Base-by-base conservation (phyloP, 2,888 invertebrate genomes). In the Cylindroiulus punctatus region DNA sequence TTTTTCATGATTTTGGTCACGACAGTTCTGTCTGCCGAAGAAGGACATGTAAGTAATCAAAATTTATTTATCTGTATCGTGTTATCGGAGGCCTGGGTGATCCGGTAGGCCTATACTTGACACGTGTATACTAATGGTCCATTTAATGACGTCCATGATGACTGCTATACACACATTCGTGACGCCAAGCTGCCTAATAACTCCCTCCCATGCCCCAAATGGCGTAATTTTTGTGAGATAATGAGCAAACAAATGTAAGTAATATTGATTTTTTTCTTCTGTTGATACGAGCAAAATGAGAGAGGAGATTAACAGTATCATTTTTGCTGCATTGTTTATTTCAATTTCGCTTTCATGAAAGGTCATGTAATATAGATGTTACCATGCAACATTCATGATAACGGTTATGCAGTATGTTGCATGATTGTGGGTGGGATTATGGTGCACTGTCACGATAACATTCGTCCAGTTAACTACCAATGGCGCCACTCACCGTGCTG, bases 11-110 rank as follows among this genome's bases (percentile, higher is more conserved):
- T 65, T 65, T 65, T 65, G 65, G 65, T 65, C 65, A 65, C 65
- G 42, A 82, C 82, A 82, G 82, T 42, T 42, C 82, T 82, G n/a
- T 82, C 82, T 36, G 82, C 82, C 82, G 82, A 82, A 82, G 82
- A 82, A 40, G 40, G 82, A 82, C 82, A 32, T 82, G 82, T 82
- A 82, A 82, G 82, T 82, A 82, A 82, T 82, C 82, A 22, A 36
- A 40, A 65, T 65, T 26, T 65, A 65, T 65, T 65, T 65, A 65
- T 65, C 22, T 26, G 65, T 65, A 26, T 22, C 26, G 22, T 26
- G 65, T 65, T 65, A 65, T 65, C 65, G 12, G 26, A 65, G 10
- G 4, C 22, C 52, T 57, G 26, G 65, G 65, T 22, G 22, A 65
- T 65, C 22, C 65, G 26, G 65, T 65, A 65, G 65, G 26, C 57